Percentiles rank a stretch among this genome's conserved stretches.
These are phyloP conservation scores for Ascidia mentula DNA, from an alignment of 23 tunicate genomes.

Conservation along the genomic window DNA sequence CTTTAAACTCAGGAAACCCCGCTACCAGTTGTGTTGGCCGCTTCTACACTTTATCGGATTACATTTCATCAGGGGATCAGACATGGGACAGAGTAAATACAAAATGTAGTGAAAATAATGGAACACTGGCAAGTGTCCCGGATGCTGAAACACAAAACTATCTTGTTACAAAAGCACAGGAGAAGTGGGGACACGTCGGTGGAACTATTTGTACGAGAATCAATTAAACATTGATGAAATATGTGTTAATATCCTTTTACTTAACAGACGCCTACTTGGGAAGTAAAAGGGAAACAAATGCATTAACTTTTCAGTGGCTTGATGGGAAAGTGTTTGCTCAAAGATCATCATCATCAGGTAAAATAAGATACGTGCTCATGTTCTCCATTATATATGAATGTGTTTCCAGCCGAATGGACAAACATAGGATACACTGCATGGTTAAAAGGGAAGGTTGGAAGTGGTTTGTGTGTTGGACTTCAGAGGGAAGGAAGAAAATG, in stretches of 20 bases:
- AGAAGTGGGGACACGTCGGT: background rate
- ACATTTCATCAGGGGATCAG: background rate
- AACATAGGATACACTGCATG: background rate
- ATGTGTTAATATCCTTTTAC: background rate
- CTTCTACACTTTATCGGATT: background rate
- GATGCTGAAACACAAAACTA: background rate
- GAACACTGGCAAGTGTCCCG: background rate
- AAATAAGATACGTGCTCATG: too few species aligned
- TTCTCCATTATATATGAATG: too few species aligned
- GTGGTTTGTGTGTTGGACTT: background rate
- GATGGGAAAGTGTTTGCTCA: background rate
- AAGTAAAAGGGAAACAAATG: background rate
- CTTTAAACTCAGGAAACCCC: too few species aligned
- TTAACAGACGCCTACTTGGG: background rate
- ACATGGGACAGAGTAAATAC: background rate
- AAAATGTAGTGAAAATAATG: background rate
- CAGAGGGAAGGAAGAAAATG: background rate
- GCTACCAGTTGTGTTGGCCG: background rate
- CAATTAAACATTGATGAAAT: too few species aligned
- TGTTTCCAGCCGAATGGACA: background rate
- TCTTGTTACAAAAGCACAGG: background rate
- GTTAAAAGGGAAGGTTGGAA: background rate
- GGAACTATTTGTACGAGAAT: background rate
- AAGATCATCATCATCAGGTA: background rate
- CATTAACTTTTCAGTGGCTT: background rate